Base-by-base conservation (phyloP, 2,888 invertebrate species). In the Ectemnius lituratus region DNA sequence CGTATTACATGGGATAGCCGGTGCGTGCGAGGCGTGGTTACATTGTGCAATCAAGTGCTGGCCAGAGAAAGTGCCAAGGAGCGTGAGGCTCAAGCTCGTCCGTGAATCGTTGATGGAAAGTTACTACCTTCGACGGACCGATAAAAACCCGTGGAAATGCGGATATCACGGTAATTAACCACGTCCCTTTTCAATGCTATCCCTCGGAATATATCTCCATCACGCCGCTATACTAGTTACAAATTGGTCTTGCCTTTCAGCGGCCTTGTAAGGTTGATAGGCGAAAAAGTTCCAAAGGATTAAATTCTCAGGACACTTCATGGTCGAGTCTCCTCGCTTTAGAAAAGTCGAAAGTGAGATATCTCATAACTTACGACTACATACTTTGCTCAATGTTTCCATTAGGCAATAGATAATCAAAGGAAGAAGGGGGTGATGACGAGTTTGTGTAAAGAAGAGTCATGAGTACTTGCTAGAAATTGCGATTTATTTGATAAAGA, bases 31-130 rank as follows among this genome's bases (percentile, higher is more conserved):
- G 80, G 83, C 78, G 78, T 80, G 82, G 82, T 80, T 67, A 47
- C 16, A 59, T 82, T 84, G 69, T 67, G 77, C 73, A 82, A 83
- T 70, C 65, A 28, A 62, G 70, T 60, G 66, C 72, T 62, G 60
- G 62, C 37, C 64, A 70, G 83, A 83, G 83, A 83, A 83, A 83
- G 83, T 82, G 67, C 68, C 61, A 60, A 27, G 28, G 71, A 69
- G n/a, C 52, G 52, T 61, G 61, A 23, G 52, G 60, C 5, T 62
- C 37, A 16, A 16, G 37, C 1, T 8, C 37, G 70, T 63, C 70
- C 69, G 70, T 81, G 82, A 82, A 81, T 81, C 62, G 63, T 67
- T 67, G 70, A 70, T 69, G 66, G 59, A 71, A 67, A 52, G 52
- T 49, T 60, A 57, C 23, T 52, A 16, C 28, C 62, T 27, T 73